Conservation (phyloP, 2,797 vertebrate genomes). For the Prionace glauca region DNA sequence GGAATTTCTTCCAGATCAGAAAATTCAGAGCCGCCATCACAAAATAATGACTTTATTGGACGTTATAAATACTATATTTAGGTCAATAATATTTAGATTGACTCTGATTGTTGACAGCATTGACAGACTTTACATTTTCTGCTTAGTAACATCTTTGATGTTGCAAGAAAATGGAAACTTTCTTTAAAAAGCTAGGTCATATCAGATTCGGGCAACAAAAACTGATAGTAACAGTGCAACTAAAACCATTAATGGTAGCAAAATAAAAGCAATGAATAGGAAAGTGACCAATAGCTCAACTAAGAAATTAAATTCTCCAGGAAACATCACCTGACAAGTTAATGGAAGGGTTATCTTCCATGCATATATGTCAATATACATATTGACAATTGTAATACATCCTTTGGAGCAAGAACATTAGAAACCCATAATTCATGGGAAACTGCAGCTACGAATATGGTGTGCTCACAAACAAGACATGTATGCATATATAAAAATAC, state of each 20-base stretch:
- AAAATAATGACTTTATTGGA: background rate
- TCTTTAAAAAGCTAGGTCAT: background rate
- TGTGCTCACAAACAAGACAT: background rate
- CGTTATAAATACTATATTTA: no score
- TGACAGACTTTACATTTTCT: background rate
- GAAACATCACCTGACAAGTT: background rate
- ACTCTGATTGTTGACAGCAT: background rate
- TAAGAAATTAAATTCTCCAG: background rate
- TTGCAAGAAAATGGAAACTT: background rate
- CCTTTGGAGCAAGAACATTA: background rate
- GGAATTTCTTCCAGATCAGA: background rate
- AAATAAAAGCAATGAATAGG: background rate
- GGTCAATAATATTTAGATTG: background rate
- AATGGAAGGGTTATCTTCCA: background rate
- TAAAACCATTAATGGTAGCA: background rate
- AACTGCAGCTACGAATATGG: background rate
- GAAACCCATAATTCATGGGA: background rate
- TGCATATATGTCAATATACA: background rate
- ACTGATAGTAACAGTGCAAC: background rate
- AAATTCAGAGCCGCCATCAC: background rate
- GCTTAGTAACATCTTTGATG: background rate
- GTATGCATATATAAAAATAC: background rate
- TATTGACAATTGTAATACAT: background rate
- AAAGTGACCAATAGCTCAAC: background rate
- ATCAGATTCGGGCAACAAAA: background rate